Evolutionary conservation across 2,888 invertebrate species (phyloP), one percentile per base, ranked within the genome.

Genomic region (Hypolimnas misippus): DNA sequence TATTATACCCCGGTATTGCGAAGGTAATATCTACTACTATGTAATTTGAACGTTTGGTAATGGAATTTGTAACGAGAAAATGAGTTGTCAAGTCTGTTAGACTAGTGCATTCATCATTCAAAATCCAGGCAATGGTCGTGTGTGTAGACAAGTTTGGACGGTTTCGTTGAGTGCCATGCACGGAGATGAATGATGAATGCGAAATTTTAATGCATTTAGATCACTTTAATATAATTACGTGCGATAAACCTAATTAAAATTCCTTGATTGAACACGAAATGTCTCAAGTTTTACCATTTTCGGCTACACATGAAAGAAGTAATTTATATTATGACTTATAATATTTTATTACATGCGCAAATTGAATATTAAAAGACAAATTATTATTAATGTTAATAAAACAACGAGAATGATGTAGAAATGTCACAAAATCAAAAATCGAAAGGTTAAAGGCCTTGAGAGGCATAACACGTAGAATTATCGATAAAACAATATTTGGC

Each of bases 41-140:
- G 83, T 86, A 87, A 89, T 90, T 91, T 89, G 76, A 80, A 67
- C 75, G 83, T 87, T 87, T 86, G 84, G 87, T 89, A 90, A 89
- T 87, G 85, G 84, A 59, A 83, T 86, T 78, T 81, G 84, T 87
- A 82, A 81, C 86, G 77, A 87, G 88, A 89, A 89, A 91, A 92
- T 91, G 87, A 90, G 86, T 90, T 90, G 89, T 90, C 90, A 88
- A 79, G 82, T 87, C 73, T 77, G 79, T 81, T 84, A 78, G 78
- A 77, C 74, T 62, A 73, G 71, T 67, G 78, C 86, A 90, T 89
- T 83, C 81, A 87, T 91, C 89, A 90, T 74, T 76, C 44, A 65
- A 67, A 69, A 70, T 70, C 72, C 70, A 75, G 68, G 69, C 74
- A 73, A 71, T 66, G 67, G 70, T 70, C 65, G 67, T 63, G 65